These are phyloP conservation scores for Podocnemis expansa DNA, from an alignment of 2,113 vertebrate genomes.

Conservation along the genomic window DNA sequence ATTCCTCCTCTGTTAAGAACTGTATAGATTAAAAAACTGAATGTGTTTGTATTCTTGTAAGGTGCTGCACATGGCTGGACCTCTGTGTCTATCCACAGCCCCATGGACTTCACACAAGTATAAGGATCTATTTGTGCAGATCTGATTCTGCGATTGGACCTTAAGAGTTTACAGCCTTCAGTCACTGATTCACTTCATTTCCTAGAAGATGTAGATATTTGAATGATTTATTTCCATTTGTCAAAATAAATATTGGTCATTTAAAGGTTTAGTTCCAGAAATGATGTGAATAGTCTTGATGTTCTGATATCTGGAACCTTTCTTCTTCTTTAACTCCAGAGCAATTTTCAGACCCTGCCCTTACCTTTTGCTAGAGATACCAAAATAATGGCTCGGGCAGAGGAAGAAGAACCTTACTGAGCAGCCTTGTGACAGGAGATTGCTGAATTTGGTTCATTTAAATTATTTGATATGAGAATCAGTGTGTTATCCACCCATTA, in stretches of 20 bases:
- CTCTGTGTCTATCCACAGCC: accelerated
- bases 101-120: accelerated
- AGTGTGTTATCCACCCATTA: not conserved
- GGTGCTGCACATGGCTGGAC: accelerated
- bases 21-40: accelerated
- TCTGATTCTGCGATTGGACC: not conserved
- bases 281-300: not conserved
- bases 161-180: not conserved
- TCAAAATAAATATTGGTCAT: not conserved
- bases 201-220: accelerated
- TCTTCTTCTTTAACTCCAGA: not conserved
- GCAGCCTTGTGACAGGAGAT: not conserved
- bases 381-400: not conserved
- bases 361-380: not conserved
- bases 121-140: accelerated
- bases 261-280: not conserved
- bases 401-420: too few relatives aligned
- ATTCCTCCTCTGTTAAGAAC: not conserved
- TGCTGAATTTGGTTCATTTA: not conserved
- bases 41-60: accelerated
- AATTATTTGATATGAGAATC: not conserved
- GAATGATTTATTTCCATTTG: not conserved
- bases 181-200: accelerated
- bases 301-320: not conserved
- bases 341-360: not conserved